Evolutionary conservation across 2,888 invertebrate species (phyloP).

Genomic region (Drosophila suboccidentalis): DNA sequence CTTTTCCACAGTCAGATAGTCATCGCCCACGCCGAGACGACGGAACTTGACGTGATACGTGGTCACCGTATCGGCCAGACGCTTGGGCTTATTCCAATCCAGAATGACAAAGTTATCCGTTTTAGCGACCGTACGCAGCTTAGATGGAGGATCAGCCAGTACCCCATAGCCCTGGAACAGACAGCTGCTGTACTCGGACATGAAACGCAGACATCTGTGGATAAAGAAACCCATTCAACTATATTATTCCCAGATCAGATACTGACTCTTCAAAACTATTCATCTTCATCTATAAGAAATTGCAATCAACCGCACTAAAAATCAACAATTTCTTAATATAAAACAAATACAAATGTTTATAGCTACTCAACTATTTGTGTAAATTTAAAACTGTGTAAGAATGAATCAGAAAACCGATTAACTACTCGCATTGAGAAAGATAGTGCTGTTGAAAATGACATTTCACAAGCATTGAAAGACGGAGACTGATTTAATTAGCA

Average conservation of each 20-base stretch:
- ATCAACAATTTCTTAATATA: too few species aligned
- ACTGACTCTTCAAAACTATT: neutral
- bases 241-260: neutral
- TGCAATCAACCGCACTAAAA: neutral
- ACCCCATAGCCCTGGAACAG: conserved; percentile 94
- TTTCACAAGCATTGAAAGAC: too few species aligned
- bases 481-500: too few species aligned
- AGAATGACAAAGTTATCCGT: conserved; percentile 92
- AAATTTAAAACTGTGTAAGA: too few species aligned
- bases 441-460: too few species aligned
- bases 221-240: neutral
- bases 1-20: conserved; percentile 87
- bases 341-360: too few species aligned
- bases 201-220: conserved; percentile 91
- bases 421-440: too few species aligned
- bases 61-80: conserved; percentile 90
- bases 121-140: conserved; percentile 90
- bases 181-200: conserved; percentile 93
- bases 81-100: conserved; percentile 91
- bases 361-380: too few species aligned
- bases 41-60: conserved; percentile 89
- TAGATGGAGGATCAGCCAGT: conserved; percentile 90
- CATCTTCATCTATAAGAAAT: neutral
- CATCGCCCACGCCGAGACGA: conserved; percentile 87
- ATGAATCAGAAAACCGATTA: too few species aligned